Percentiles rank a stretch among this genome's conserved stretches.
Evolutionary conservation across 2,113 vertebrate species (phyloP).

Genomic region (Todiramphus saurophagus): DNA sequence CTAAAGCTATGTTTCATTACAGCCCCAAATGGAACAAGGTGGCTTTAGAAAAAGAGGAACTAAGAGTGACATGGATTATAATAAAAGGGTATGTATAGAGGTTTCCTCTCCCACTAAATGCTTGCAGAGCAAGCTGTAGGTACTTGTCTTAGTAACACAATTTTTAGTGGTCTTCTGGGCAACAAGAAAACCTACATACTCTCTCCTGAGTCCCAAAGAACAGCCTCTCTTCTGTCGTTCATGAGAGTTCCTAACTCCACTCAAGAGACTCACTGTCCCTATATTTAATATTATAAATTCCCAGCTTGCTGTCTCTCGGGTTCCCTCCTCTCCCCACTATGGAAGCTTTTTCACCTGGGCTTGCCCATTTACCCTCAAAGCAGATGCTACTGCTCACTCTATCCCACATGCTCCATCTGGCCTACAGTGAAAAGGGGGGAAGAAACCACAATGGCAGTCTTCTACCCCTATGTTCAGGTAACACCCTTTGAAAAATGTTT

Average conservation of each 20-base stretch:
- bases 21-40: background rate
- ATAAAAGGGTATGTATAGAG: background rate
- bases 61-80: background rate
- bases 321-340: background rate
- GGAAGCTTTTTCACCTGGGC: background rate
- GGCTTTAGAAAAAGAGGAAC: background rate
- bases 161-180: background rate
- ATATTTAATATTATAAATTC: background rate
- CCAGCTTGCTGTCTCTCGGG: background rate
- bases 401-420: background rate
- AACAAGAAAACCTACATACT: background rate
- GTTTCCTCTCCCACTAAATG: background rate
- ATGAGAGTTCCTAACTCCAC: background rate
- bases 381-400: background rate
- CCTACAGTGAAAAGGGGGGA: background rate
- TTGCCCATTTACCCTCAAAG: background rate
- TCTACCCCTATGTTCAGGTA: background rate
- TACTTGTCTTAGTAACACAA: background rate
- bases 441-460: background rate
- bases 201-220: background rate
- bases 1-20: background rate
- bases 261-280: background rate
- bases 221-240: background rate
- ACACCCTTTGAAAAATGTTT: background rate
- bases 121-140: background rate